A percentile compares a stretch with the other conserved stretches of the same genome.
phyloP scores from a whole-genome alignment of 2,888 invertebrate genomes.

The Scelioninae gen. 2 region DNA sequence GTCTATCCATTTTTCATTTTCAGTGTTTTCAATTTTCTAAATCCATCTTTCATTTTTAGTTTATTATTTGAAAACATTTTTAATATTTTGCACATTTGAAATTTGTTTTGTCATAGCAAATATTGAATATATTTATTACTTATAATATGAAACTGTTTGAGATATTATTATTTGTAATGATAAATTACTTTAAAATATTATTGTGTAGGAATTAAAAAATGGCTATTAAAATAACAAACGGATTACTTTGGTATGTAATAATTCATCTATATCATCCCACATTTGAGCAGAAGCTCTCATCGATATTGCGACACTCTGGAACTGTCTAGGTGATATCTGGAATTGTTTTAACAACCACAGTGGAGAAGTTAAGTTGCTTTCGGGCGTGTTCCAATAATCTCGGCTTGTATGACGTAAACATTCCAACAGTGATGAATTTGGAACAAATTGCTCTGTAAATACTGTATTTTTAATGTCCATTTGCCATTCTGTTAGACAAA shows the following conservation, averaged over 20 bases:
- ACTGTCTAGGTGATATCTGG: conserved; percentile 78
- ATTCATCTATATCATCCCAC: conserved; percentile 80
- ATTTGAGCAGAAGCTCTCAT: conserved; percentile 79
- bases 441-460: conserved; percentile 68
- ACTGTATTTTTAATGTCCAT: conserved; percentile 75
- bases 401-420: conserved; percentile 77
- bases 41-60: too few relatives aligned
- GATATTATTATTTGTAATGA: neutral
- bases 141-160: neutral
- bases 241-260: conserved; percentile 80
- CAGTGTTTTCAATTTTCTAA: too few relatives aligned
- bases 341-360: conserved; percentile 78
- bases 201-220: conserved; percentile 16
- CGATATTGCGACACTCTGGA: conserved; percentile 83
- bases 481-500: conserved; percentile 78
- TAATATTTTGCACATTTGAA: too few relatives aligned
- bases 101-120: too few relatives aligned
- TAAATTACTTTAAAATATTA: neutral
- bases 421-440: conserved; percentile 75
- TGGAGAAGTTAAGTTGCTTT: conserved; percentile 78
- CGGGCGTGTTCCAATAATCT: conserved; percentile 77
- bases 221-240: conserved; percentile 11
- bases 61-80: conserved; percentile 7
- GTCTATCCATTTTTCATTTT: too few relatives aligned
- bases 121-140: too few relatives aligned